Conservation (phyloP, 1,140 invertebrate species). For the Tenebrio molitor region DNA sequence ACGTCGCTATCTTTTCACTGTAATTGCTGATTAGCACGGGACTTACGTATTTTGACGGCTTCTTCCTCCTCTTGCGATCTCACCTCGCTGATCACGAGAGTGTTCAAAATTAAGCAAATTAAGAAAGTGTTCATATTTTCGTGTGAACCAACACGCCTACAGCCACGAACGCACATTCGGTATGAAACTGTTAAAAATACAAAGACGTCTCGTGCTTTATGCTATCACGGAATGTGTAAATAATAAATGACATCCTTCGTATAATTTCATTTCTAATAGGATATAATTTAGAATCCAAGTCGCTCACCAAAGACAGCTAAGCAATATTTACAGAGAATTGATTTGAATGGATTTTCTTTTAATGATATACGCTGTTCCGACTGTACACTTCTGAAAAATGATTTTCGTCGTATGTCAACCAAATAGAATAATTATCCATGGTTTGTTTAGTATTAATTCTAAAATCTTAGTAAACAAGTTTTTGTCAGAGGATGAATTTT, state of each 20-base stretch:
- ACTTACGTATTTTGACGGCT: conserved; percentile 21
- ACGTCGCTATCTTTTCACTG: too few relatives aligned
- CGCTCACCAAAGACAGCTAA: conserved; percentile 34
- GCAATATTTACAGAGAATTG: conserved; percentile 51
- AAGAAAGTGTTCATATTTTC: neutral
- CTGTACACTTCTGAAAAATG: conserved; percentile 13
- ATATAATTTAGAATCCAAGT: conserved; percentile 43
- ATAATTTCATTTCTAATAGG: conserved; percentile 46
- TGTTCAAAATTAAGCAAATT: neutral
- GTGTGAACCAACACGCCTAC: neutral
- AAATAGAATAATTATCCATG: neutral
- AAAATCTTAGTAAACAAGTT: neutral
- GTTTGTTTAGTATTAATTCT: neutral
- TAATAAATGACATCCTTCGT: conserved; percentile 40
- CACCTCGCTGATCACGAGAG: neutral
- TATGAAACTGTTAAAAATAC: conserved; percentile 24
- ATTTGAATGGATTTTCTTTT: conserved; percentile 44
- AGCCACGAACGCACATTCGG: neutral
- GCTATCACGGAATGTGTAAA: conserved; percentile 42
- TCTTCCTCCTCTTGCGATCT: neutral
- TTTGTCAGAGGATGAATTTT: neutral
- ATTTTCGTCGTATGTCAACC: neutral
- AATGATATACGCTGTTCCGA: conserved; percentile 48
- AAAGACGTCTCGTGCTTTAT: conserved; percentile 32
- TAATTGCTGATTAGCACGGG: too few relatives aligned